These are phyloP conservation scores for Himantopus leucocephalus DNA, from an alignment of 2,113 vertebrate species.

Conservation along the genomic window DNA sequence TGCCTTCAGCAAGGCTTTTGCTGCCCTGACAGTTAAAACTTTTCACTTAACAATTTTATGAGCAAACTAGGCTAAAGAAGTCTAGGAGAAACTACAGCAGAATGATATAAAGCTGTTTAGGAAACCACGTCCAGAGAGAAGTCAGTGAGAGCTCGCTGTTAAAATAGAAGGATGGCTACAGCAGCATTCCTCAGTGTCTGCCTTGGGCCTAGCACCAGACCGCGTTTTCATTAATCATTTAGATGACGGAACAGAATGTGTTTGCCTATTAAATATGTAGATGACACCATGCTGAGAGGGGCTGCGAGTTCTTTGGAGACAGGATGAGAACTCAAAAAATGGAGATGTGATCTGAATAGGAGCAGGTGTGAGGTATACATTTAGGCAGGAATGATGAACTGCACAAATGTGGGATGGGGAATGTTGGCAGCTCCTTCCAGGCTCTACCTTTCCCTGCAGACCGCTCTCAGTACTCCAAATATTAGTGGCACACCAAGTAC, in stretches of 20 bases:
- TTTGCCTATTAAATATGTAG: slow-evolving; percentile 66
- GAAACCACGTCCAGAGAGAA: background rate
- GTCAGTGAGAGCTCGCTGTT: background rate
- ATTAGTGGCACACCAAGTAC: background rate
- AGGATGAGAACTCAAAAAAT: slow-evolving; percentile 63
- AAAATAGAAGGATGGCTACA: slow-evolving; percentile 33
- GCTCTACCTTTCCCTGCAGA: slow-evolving; percentile 15
- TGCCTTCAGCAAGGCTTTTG: background rate
- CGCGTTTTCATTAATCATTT: slow-evolving; percentile 60
- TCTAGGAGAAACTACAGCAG: background rate
- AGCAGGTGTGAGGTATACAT: slow-evolving; percentile 69
- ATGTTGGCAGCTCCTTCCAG: slow-evolving; percentile 64
- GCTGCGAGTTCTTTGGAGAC: background rate
- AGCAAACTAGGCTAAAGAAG: background rate
- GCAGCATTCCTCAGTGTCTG: slow-evolving; percentile 48
- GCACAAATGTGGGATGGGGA: slow-evolving; percentile 66
- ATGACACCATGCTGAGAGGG: slow-evolving; percentile 47
- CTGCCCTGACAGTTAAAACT: background rate
- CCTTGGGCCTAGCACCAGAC: slow-evolving; percentile 7
- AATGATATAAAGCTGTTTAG: background rate
- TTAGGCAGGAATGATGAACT: slow-evolving; percentile 69
- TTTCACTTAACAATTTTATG: background rate
- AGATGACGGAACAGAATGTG: slow-evolving; percentile 60
- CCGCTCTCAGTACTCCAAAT: background rate
- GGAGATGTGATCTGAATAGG: slow-evolving; percentile 67